Evolutionary conservation across 2,888 invertebrate genomes (phyloP).

Genomic region (Xylota segnis): DNA sequence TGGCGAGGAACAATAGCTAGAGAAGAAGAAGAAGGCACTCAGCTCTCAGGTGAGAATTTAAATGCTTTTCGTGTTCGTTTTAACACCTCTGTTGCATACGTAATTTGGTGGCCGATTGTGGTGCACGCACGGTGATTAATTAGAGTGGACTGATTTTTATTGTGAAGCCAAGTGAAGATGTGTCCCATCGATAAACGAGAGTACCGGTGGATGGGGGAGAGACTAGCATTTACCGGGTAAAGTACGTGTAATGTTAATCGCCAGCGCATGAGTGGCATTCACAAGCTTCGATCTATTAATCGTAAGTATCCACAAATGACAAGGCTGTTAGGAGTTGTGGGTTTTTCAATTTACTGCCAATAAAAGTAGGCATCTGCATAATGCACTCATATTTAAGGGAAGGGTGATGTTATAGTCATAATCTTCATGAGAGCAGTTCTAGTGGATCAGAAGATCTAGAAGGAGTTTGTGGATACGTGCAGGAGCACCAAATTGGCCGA

Average conservation of each 20-base stretch:
- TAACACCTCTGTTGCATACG: conserved; percentile 74
- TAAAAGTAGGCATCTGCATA: conserved; percentile 3
- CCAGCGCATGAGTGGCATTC: conserved; percentile 53
- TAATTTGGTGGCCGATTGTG: conserved; percentile 65
- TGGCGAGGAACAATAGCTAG: background rate
- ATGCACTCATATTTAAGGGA: background rate
- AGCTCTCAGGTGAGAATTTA: conserved; percentile 74
- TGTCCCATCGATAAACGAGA: conserved; percentile 23
- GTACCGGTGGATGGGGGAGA: background rate
- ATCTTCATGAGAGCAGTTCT: background rate
- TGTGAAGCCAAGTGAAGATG: conserved; percentile 38
- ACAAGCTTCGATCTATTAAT: conserved; percentile 19
- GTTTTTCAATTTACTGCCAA: conserved; percentile 13
- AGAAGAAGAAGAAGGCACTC: conserved; percentile 2
- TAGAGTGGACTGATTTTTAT: conserved; percentile 67
- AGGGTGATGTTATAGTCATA: background rate
- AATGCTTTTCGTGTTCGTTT: conserved; percentile 75
- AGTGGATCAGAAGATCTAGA: too few species aligned
- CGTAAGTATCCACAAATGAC: conserved; percentile 1
- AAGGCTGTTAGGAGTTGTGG: conserved; percentile 1
- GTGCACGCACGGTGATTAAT: conserved; percentile 56
- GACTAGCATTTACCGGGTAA: conserved; percentile 32
- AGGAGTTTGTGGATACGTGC: too few species aligned
- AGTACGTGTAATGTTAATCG: conserved; percentile 54
- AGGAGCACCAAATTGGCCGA: too few species aligned